Evolutionary conservation across 2,888 invertebrate genomes (phyloP).

Genomic region (Muscina levida): DNA sequence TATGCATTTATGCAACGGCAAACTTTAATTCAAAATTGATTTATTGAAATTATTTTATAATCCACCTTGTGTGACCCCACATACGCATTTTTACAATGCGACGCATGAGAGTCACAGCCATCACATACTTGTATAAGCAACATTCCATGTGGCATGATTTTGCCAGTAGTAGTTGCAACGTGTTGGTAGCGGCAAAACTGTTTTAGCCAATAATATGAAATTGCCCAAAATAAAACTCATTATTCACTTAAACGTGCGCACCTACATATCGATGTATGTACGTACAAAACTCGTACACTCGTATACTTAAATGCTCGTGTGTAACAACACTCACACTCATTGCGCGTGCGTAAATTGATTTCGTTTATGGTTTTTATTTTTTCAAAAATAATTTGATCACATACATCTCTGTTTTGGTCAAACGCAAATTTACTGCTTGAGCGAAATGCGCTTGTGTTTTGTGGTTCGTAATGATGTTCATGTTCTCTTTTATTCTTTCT

Average conservation of each 20-base stretch:
- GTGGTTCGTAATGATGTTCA: constrained; percentile 6
- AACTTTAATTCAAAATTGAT: constrained; percentile 54
- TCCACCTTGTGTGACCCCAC: constrained; percentile 60
- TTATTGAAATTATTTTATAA: constrained; percentile 61
- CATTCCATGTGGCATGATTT: constrained; percentile 49
- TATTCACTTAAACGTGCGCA: constrained; percentile 7
- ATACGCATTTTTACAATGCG: constrained; percentile 52
- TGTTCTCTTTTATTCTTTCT: not conserved
- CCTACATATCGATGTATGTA: not conserved
- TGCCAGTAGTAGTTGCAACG: constrained; percentile 43
- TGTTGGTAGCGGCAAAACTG: constrained; percentile 55
- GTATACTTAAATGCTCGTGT: not conserved
- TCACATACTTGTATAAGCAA: constrained; percentile 10
- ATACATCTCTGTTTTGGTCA: not conserved
- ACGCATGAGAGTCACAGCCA: constrained; percentile 39
- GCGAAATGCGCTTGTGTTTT: constrained; percentile 24
- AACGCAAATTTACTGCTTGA: constrained; percentile 45
- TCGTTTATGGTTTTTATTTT: constrained; percentile 57
- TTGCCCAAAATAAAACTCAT: constrained; percentile 44
- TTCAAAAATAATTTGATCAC: constrained; percentile 29
- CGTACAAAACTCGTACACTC: not conserved
- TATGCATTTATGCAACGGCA: constrained; percentile 59
- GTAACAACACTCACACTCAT: constrained; percentile 25
- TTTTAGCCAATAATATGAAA: constrained; percentile 51
- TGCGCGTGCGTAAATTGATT: constrained; percentile 60